Evolutionary conservation across 1,140 invertebrate genomes (phyloP), one percentile per base, ranked within the genome.

Genomic region (Bombus superbus): DNA sequence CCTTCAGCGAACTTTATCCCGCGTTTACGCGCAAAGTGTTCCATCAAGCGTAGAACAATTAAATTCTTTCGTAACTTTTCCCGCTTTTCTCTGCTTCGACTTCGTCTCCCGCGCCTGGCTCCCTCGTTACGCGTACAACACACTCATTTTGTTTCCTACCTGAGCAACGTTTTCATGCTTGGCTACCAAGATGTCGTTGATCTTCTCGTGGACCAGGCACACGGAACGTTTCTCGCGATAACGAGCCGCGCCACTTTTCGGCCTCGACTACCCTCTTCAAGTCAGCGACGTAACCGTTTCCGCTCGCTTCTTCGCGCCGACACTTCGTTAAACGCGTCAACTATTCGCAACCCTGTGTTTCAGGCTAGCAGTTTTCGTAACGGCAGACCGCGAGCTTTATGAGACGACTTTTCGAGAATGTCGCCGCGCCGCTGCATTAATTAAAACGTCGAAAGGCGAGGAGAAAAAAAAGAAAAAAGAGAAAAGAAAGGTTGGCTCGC

Each of bases 151-250:
- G 47, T 53, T 53, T 53, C 47, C 18, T 53, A 5, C 1, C 18
- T 22, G 47, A 53, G 47, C 47, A 53, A 53, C 47, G 18, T 38
- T n/a, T 77, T 57, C 38, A 18, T 28, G 35, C 59, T 62, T 28
- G 22, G 25, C 59, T 62, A n/a, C 59, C 59, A n/a, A 62, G 59
- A 62, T 62, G 22, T 62, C 28, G 47, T 53, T 53, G 47, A 53
- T 62, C 18, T 71, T 71, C 32, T 38, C 6, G 59, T 44, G 64
- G 13, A 22, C 73, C 32, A 75, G 4, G 35, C 53, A 32, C 75
- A 53, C 47, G 75, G 75, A 9, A 57, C 38, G 75, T 77, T 77
- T 77, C 75, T 40, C 75, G 38, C 57, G 75, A 77, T 77, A 77
- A 77, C 75, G 75, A 77, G 47, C 75, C 28, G 9, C 25, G 5